Percentiles rank a stretch among this genome's conserved stretches.
Evolutionary conservation across 1,140 invertebrate genomes (phyloP).

Genomic region (Leptonema lineaticorne): DNA sequence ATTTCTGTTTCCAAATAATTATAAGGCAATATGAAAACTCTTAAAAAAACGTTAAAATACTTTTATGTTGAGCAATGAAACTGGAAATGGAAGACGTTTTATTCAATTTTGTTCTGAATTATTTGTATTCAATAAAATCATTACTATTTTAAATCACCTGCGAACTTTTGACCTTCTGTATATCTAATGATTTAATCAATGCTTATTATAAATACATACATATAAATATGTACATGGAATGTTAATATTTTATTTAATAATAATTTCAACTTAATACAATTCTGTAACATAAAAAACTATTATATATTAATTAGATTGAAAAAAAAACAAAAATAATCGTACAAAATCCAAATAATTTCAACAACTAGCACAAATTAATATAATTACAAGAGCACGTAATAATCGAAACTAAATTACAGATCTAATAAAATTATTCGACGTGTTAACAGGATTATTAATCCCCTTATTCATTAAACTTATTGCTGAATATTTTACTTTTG

Average conservation of each 20-base stretch:
- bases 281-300: neutral
- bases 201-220: neutral
- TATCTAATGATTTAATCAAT: too few species aligned
- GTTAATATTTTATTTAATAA: neutral
- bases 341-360: neutral
- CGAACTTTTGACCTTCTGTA: too few species aligned
- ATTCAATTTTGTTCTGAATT: too few species aligned
- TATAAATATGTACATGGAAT: neutral
- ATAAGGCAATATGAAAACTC: too few species aligned
- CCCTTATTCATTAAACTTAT: neutral
- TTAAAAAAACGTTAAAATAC: too few species aligned
- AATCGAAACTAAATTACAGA: neutral
- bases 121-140: too few species aligned
- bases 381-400: neutral
- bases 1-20: too few species aligned
- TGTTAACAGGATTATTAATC: neutral
- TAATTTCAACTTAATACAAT: neutral
- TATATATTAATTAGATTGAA: neutral
- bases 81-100: too few species aligned
- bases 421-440: neutral
- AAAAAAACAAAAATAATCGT: neutral
- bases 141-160: too few species aligned
- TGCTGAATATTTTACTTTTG: neutral
- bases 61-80: too few species aligned
- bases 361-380: constrained; percentile 3